Evolutionary conservation across 2,888 invertebrate species (phyloP), one percentile per base, ranked within the genome.

Genomic region (Bembecia ichneumoniformis): DNA sequence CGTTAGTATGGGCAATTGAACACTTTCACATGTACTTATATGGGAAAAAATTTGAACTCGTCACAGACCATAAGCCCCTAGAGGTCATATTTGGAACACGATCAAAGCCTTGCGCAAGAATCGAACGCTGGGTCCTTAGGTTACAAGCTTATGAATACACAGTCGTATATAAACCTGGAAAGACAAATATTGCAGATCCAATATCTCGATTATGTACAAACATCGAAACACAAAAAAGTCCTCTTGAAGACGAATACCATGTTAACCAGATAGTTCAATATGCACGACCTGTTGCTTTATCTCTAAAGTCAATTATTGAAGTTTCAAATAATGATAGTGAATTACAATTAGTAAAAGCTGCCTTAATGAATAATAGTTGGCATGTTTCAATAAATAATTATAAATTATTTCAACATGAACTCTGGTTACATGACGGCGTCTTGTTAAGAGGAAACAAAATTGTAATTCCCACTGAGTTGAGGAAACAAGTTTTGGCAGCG

Each of bases 1-100:
- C n/a, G n/a, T n/a, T n/a, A n/a, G n/a, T n/a, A n/a, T n/a, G n/a
- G n/a, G n/a, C n/a, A n/a, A n/a, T n/a, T n/a, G n/a, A n/a, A n/a
- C n/a, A n/a, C n/a, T n/a, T n/a, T n/a, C n/a, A n/a, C n/a, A n/a
- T n/a, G n/a, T n/a, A n/a, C n/a, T n/a, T n/a, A n/a, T n/a, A n/a
- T n/a, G n/a, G n/a, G n/a, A n/a, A n/a, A n/a, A n/a, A n/a, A n/a
- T n/a, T n/a, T n/a, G n/a, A n/a, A n/a, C n/a, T n/a, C n/a, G n/a
- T n/a, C n/a, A n/a, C n/a, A n/a, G n/a, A n/a, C n/a, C 64, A 66
- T 43, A 64, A 64, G 47, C 74, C 80, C 1, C 53, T 84, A 7
- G 63, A 68, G 40, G 55, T 52, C 3, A 58, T 70, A 17, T 68
- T 69, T 50, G 56, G 62, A 0, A 49, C 55, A 13, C 50, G 44